Percentiles rank a stretch among this genome's conserved stretches.
Conservation (phyloP, 30 jellyfish, hydroid and myxozoan species). For the Pelagia noctiluca region DNA sequence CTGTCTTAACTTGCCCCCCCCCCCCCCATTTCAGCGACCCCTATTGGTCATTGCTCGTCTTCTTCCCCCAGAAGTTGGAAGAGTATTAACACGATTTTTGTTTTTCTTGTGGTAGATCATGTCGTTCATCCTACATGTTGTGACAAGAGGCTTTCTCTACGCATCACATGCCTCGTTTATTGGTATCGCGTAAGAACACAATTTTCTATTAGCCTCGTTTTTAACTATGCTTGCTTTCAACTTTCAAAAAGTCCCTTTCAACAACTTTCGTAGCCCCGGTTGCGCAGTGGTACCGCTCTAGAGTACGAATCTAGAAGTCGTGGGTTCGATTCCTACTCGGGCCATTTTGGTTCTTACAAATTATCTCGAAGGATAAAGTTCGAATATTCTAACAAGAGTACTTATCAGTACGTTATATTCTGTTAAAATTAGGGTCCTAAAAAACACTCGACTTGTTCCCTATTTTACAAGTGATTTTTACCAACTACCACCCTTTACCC, state of each 20-base stretch:
- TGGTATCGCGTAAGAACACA: conserved; percentile 71
- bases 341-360: too few species aligned
- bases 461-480: too few species aligned
- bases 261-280: background rate
- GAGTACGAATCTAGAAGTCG: too few species aligned
- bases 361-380: too few species aligned
- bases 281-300: too few species aligned
- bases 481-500: too few species aligned
- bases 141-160: conserved; percentile 61
- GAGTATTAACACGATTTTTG: too few species aligned
- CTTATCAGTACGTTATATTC: too few species aligned
- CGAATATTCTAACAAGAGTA: too few species aligned
- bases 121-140: conserved; percentile 60
- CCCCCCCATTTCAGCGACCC: background rate
- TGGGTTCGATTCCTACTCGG: too few species aligned
- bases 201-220: background rate
- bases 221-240: background rate
- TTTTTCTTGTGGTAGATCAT: conserved; percentile 30
- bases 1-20: background rate
- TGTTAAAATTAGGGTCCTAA: too few species aligned
- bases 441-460: too few species aligned
- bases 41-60: background rate
- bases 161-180: conserved; percentile 71
- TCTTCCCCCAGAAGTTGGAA: background rate
- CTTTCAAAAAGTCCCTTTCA: background rate